Conservation (phyloP, 2,113 vertebrate species). For the Lampris incognitus region DNA sequence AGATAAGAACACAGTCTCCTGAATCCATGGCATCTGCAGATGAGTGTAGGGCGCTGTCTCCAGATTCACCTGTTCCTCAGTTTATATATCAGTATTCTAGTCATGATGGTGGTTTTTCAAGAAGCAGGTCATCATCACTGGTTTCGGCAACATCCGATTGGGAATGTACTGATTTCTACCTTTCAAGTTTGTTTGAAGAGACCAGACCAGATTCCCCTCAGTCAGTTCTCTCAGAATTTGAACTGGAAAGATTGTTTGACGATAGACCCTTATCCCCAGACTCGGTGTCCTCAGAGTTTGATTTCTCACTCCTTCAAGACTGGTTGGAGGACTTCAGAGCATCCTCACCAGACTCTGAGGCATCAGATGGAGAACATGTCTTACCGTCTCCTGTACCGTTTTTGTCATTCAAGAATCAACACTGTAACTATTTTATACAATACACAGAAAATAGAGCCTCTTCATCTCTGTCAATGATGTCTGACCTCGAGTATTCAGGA, state of each 20-base stretch:
- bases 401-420: not conserved
- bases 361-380: not conserved
- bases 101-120: not conserved
- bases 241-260: not conserved
- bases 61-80: slow-evolving; percentile 3
- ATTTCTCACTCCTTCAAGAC: not conserved
- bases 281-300: not conserved
- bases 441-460: not conserved
- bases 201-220: slow-evolving; percentile 8
- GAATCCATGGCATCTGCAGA: not conserved
- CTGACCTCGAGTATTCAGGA: slow-evolving; percentile 12
- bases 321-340: not conserved
- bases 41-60: not conserved
- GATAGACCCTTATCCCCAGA: slow-evolving; percentile 4
- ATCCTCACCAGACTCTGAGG: not conserved
- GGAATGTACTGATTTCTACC: not conserved
- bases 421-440: not conserved
- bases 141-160: not conserved
- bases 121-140: not conserved
- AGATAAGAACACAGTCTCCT: not conserved
- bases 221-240: slow-evolving; percentile 1
- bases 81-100: not conserved
- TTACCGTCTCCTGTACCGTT: not conserved
- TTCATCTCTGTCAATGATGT: not conserved
- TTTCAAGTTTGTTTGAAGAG: slow-evolving; percentile 1